These are phyloP conservation scores for Hymenochirus boettgeri DNA, from an alignment of 2,113 vertebrate genomes.

Conservation along the genomic window DNA sequence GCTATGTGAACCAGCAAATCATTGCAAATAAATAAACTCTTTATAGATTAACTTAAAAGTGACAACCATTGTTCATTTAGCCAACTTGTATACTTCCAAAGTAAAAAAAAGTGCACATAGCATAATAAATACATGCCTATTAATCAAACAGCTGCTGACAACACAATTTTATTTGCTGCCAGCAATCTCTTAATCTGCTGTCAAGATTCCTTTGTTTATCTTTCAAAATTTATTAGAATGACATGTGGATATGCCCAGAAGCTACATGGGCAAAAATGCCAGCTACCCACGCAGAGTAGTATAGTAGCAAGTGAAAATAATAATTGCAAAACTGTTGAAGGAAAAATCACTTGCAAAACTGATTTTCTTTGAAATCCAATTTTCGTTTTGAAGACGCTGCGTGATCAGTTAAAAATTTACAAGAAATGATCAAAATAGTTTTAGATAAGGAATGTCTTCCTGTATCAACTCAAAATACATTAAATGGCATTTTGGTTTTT, in stretches of 20 bases:
- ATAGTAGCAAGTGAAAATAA: constrained; percentile 1
- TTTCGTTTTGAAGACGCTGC: constrained; percentile 1
- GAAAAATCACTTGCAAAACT: background rate
- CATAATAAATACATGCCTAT: constrained; percentile 16
- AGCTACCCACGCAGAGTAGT: constrained; percentile 7
- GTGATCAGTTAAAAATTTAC: background rate
- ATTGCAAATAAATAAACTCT: too few species aligned
- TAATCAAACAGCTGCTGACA: constrained; percentile 11
- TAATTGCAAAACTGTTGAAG: background rate
- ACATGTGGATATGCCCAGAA: constrained; percentile 18
- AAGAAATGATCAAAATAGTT: too few species aligned
- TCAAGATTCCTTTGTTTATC: constrained; percentile 8
- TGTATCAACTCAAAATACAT: too few species aligned
- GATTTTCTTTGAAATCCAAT: background rate
- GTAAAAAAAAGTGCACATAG: background rate
- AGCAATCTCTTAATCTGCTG: background rate
- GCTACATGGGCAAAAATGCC: constrained; percentile 12
- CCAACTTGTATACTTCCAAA: constrained; percentile 39
- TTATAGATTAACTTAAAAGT: background rate
- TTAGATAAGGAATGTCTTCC: too few species aligned
- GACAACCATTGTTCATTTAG: constrained; percentile 52
- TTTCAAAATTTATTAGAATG: constrained; percentile 7
- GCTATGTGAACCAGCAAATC: too few species aligned
- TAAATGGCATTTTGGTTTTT: too few species aligned
- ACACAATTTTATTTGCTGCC: constrained; percentile 7